Percentiles rank a stretch among this genome's conserved stretches.
These are phyloP conservation scores for Ahaetulla prasina DNA, from an alignment of 2,113 vertebrate genomes.

Conservation along the genomic window DNA sequence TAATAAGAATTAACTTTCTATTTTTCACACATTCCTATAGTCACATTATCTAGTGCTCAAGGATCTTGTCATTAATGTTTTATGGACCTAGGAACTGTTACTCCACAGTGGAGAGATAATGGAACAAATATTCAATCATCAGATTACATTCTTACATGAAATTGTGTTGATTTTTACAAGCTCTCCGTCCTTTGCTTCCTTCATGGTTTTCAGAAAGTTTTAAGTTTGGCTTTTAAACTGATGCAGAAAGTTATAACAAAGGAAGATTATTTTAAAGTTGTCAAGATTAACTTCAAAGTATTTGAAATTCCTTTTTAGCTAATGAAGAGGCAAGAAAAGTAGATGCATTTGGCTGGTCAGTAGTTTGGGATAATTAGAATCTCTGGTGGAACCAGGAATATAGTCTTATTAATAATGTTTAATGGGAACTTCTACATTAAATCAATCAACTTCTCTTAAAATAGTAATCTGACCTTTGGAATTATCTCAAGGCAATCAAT, in stretches of 20 bases:
- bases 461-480: not conserved
- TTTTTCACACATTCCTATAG: not conserved
- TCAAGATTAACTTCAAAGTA: not conserved
- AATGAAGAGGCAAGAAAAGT: not conserved
- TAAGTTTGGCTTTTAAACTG: not conserved
- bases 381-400: not conserved
- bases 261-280: not conserved
- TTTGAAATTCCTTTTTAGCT: slow-evolving; percentile 24
- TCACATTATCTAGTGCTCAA: not conserved
- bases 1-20: not conserved
- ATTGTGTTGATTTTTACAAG: slow-evolving; percentile 22
- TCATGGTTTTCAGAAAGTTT: slow-evolving; percentile 27
- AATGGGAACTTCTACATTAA: not conserved
- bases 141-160: not conserved
- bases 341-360: not conserved
- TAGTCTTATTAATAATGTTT: not conserved
- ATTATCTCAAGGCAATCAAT: not conserved
- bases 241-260: not conserved
- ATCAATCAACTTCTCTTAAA: not conserved
- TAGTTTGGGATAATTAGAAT: not conserved
- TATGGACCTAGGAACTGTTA: slow-evolving; percentile 20
- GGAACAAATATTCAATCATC: not conserved
- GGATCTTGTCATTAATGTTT: not conserved
- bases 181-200: not conserved
- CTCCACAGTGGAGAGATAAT: not conserved